Evolutionary conservation across 1,140 invertebrate genomes (phyloP).

Genomic region (Papilio machaon): DNA sequence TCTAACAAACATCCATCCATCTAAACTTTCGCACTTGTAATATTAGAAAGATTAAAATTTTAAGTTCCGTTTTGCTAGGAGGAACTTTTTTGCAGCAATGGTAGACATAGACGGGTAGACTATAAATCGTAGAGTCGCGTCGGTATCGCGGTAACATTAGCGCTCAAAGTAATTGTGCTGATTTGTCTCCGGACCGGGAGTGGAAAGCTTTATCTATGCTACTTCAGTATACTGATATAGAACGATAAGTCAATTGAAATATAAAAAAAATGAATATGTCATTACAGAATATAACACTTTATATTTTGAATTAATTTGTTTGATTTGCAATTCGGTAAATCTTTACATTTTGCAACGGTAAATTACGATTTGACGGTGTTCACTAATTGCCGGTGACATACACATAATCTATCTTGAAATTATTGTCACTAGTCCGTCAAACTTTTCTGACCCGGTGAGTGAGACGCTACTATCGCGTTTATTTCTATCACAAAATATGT

Average conservation of each 20-base stretch:
- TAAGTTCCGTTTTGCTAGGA: too few species aligned
- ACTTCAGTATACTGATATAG: slow-evolving; percentile 51
- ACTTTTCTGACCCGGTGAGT: too few species aligned
- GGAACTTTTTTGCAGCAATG: not conserved
- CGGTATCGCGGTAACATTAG: slow-evolving; percentile 64
- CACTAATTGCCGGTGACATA: not conserved
- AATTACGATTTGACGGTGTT: not conserved
- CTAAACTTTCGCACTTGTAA: too few species aligned
- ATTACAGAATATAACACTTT: not conserved
- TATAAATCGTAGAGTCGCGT: slow-evolving; percentile 58
- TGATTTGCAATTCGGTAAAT: too few species aligned
- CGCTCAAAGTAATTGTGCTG: slow-evolving; percentile 59
- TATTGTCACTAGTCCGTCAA: too few species aligned
- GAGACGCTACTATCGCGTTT: too few species aligned
- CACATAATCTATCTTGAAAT: too few species aligned
- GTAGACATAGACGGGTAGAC: slow-evolving; percentile 52
- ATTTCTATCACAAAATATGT: too few species aligned
- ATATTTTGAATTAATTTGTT: not conserved
- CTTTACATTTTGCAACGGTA: too few species aligned
- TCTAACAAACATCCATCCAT: too few species aligned
- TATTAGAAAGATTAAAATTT: too few species aligned
- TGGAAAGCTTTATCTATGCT: slow-evolving; percentile 55
- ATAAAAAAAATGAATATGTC: not conserved
- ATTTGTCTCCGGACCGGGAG: slow-evolving; percentile 58
- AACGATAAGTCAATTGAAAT: not conserved